phyloP scores from a whole-genome alignment of 30 jellyfish, hydroid and myxozoan species.

The Turritopsis dohrnii region DNA sequence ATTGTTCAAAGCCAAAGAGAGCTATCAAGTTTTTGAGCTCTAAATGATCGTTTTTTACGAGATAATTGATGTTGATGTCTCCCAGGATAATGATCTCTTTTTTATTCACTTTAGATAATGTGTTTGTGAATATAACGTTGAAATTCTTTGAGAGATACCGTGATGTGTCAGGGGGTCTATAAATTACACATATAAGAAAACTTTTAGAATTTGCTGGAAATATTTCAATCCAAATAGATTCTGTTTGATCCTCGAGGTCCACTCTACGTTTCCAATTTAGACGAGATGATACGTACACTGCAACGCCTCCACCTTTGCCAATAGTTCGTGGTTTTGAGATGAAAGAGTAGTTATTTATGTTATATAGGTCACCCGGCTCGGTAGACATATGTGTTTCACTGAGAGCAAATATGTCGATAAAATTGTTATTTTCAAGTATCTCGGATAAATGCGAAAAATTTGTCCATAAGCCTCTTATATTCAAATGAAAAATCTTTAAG shows the following conservation, averaged over 20 bases:
- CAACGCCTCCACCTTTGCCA: constrained; percentile 10
- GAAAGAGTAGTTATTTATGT: neutral
- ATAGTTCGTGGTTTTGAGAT: constrained; percentile 1
- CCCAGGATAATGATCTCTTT: too few relatives aligned
- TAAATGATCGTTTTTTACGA: too few relatives aligned
- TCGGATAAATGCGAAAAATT: too few relatives aligned
- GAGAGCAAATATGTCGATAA: constrained; percentile 2
- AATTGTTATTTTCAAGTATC: constrained; percentile 6
- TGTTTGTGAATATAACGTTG: too few relatives aligned
- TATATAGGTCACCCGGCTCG: too few relatives aligned
- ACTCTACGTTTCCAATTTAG: constrained; percentile 8
- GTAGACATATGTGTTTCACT: constrained; percentile 5
- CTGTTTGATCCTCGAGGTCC: constrained; percentile 6
- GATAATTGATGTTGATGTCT: too few relatives aligned
- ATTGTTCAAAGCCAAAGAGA: too few relatives aligned
- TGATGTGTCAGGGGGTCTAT: constrained; percentile 10
- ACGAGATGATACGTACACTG: neutral
- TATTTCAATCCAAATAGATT: constrained; percentile 2
- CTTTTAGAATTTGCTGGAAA: neutral
- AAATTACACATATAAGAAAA: neutral
- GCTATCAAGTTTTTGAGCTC: too few relatives aligned
- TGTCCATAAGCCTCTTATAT: too few relatives aligned
- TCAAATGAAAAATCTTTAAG: too few relatives aligned
- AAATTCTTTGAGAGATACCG: neutral
- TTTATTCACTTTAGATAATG: too few relatives aligned